A percentile compares a stretch with the other conserved stretches of the same genome.
Evolutionary conservation across 2,113 vertebrate species (phyloP).

Genomic region (Microtus oregoni): DNA sequence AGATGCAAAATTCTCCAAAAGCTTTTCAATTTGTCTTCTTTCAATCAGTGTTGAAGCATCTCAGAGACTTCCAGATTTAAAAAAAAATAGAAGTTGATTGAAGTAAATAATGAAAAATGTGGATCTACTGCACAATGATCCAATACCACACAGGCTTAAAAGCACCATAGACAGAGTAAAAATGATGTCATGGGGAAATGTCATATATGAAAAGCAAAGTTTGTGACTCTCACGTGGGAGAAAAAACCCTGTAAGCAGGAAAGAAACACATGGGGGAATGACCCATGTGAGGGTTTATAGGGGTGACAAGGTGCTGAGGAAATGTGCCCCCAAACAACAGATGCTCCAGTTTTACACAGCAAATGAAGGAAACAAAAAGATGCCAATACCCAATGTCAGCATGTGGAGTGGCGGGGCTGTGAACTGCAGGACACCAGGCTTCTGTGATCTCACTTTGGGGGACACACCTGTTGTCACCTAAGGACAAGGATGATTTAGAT

Average conservation of each 20-base stretch:
- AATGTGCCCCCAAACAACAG: not conserved
- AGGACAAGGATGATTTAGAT: not conserved
- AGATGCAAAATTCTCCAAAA: slow-evolving; percentile 1
- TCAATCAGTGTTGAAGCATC: not conserved
- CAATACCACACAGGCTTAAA: not conserved
- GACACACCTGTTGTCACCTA: not conserved
- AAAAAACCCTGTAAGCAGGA: not conserved
- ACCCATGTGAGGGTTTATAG: not conserved
- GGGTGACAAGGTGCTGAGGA: not conserved
- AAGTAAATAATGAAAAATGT: not conserved
- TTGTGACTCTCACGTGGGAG: not conserved
- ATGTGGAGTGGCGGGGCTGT: not conserved
- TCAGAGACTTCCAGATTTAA: not conserved
- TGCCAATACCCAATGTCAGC: not conserved
- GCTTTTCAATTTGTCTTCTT: not conserved
- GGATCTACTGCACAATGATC: not conserved
- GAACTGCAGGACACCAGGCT: not conserved
- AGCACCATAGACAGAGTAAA: not conserved
- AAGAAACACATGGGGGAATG: not conserved
- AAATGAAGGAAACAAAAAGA: not conserved
- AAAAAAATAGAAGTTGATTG: not conserved
- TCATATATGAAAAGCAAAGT: not conserved
- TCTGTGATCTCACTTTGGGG: not conserved
- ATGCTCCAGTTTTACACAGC: too few species aligned
- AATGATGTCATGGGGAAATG: not conserved